Percentiles rank a stretch among this genome's conserved stretches.
These are phyloP conservation scores for Aphelenchoides fujianensis DNA, from an alignment of 1,140 invertebrate species.

Conservation along the genomic window DNA sequence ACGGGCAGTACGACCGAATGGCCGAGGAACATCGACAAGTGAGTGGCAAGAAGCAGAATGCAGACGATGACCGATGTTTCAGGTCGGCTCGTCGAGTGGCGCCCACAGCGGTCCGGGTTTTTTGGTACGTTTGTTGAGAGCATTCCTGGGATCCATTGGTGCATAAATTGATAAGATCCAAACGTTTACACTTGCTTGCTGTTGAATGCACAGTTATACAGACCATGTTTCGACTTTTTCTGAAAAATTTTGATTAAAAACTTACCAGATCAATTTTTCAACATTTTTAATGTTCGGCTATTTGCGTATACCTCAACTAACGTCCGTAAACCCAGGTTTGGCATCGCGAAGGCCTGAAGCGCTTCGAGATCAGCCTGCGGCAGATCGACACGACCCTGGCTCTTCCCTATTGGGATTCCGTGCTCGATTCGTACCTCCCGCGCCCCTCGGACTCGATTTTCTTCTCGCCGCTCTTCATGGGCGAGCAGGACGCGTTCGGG, in stretches of 20 bases:
- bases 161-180: too few species aligned
- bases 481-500: constrained; percentile 35
- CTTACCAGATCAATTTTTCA: too few species aligned
- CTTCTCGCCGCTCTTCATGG: constrained; percentile 59
- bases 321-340: too few species aligned
- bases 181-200: too few species aligned
- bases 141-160: too few species aligned
- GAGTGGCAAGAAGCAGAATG: too few species aligned
- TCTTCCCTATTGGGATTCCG: constrained; percentile 63
- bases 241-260: too few species aligned
- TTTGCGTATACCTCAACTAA: too few species aligned
- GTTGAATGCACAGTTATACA: too few species aligned
- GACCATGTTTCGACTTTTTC: too few species aligned
- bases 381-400: constrained; percentile 51
- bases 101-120: constrained; percentile 58
- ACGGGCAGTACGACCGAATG: constrained; percentile 57
- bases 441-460: constrained; percentile 61
- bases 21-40: constrained; percentile 55
- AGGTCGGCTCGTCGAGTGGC: constrained; percentile 51
- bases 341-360: constrained; percentile 51
- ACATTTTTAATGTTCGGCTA: too few species aligned
- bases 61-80: constrained; percentile 41
- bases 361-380: constrained; percentile 55
- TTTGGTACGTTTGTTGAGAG: constrained; percentile 12
- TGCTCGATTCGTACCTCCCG: constrained; percentile 60